Evolutionary conservation across 2,888 invertebrate genomes (phyloP).

Genomic region (Oscheius sp.): DNA sequence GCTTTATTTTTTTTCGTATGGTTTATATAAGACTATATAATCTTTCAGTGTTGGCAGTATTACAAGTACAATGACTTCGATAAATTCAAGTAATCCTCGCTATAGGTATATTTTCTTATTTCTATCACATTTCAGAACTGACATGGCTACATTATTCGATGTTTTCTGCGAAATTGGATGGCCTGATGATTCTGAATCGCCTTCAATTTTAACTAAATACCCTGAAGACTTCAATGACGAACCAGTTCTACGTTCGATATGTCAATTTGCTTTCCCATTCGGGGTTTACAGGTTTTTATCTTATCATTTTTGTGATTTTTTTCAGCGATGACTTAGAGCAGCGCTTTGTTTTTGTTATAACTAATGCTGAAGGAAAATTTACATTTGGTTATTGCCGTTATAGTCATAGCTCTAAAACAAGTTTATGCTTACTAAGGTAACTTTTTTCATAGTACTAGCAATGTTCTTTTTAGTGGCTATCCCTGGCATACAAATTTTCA

Average conservation of each 20-base stretch:
- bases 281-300: constrained; percentile 42
- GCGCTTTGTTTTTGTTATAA: constrained; percentile 95
- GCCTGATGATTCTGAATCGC: constrained; percentile 22
- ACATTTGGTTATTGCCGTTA: constrained; percentile 96
- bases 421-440: constrained; percentile 75
- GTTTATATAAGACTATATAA: too few species aligned
- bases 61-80: too few species aligned
- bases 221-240: constrained; percentile 68
- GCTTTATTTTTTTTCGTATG: too few species aligned
- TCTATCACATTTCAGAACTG: constrained; percentile 38
- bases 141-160: constrained; percentile 63
- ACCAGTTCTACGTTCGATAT: constrained; percentile 63
- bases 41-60: too few species aligned
- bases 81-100: too few species aligned
- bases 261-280: constrained; percentile 69
- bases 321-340: constrained; percentile 78
- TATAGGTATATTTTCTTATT: too few species aligned
- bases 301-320: constrained; percentile 33
- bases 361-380: constrained; percentile 92
- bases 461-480: constrained; percentile 79
- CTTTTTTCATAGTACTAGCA: not conserved
- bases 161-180: constrained; percentile 61
- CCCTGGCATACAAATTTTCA: constrained; percentile 97
- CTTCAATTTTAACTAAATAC: constrained; percentile 59
- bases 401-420: constrained; percentile 86